A percentile compares a stretch with the other conserved stretches of the same genome.
These are phyloP conservation scores for Nebria ingens DNA, from an alignment of 1,140 invertebrate genomes.

Conservation along the genomic window DNA sequence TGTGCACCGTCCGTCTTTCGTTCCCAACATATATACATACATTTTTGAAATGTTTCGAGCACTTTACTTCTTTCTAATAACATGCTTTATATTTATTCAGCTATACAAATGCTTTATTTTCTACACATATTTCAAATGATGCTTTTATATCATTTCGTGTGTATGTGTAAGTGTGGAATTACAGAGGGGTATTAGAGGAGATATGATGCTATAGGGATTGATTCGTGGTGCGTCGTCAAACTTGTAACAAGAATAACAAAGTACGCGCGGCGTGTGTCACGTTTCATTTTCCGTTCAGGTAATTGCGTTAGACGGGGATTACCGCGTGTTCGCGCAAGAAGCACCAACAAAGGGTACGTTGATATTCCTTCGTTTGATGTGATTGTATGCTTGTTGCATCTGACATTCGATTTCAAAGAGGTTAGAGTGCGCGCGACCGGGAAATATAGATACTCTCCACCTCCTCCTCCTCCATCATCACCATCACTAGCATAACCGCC, in stretches of 20 bases:
- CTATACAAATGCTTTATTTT: no score
- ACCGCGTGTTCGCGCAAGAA: neutral
- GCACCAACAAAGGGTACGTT: neutral
- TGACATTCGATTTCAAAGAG: conserved; percentile 13
- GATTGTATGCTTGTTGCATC: conserved; percentile 11
- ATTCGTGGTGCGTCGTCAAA: no score
- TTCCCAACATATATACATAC: no score
- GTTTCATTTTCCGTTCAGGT: conserved; percentile 1
- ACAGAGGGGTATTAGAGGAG: no score
- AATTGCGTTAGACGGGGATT: conserved; percentile 5
- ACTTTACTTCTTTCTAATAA: no score
- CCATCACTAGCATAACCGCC: neutral
- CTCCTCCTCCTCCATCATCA: neutral
- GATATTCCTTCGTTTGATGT: conserved; percentile 13
- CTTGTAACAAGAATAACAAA: no score
- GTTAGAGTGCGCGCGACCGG: neutral
- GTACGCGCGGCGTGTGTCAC: neutral
- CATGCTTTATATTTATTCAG: no score
- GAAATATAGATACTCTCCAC: conserved; percentile 3
- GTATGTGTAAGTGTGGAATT: no score
- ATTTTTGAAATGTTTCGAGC: no score
- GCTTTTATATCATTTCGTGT: no score
- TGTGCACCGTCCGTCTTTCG: neutral
- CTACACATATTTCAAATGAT: no score
- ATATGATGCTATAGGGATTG: no score